Evolutionary conservation across 1,140 invertebrate species (phyloP).

Genomic region (Chelonus insularis): DNA sequence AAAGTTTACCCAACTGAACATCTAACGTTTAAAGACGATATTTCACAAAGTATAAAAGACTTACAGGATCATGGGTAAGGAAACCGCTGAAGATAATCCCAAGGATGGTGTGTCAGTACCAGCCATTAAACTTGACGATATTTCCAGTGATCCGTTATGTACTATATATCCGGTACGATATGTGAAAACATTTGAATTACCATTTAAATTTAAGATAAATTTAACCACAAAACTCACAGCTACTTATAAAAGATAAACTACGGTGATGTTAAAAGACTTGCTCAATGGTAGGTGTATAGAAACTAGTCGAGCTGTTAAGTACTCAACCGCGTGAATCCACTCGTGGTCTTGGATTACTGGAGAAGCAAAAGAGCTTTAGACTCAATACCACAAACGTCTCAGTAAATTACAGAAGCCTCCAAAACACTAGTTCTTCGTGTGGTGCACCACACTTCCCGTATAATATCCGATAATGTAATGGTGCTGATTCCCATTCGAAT

Average conservation of each 20-base stretch:
- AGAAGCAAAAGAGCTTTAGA: not conserved
- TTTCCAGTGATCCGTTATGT: no score
- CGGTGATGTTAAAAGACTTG: not conserved
- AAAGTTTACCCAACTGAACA: no score
- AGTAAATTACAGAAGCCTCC: slow-evolving; percentile 14
- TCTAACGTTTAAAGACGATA: no score
- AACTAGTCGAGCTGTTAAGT: not conserved
- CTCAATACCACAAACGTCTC: slow-evolving; percentile 11
- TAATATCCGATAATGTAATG: not conserved
- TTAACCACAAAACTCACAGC: no score
- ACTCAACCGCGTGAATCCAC: slow-evolving; percentile 1
- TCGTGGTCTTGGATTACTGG: not conserved
- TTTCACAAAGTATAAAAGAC: no score
- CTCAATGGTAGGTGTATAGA: not conserved
- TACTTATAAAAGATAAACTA: not conserved
- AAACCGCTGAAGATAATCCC: no score
- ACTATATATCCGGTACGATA: no score
- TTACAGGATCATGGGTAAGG: no score
- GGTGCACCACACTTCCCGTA: not conserved
- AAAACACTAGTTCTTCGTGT: not conserved
- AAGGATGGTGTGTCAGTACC: no score
- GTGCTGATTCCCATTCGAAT: not conserved
- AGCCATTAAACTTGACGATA: no score
- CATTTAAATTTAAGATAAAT: no score
- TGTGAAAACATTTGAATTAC: no score